Base-by-base conservation (phyloP, 92 coral and sea anemone genomes). In the Chrysogorgia sp. region DNA sequence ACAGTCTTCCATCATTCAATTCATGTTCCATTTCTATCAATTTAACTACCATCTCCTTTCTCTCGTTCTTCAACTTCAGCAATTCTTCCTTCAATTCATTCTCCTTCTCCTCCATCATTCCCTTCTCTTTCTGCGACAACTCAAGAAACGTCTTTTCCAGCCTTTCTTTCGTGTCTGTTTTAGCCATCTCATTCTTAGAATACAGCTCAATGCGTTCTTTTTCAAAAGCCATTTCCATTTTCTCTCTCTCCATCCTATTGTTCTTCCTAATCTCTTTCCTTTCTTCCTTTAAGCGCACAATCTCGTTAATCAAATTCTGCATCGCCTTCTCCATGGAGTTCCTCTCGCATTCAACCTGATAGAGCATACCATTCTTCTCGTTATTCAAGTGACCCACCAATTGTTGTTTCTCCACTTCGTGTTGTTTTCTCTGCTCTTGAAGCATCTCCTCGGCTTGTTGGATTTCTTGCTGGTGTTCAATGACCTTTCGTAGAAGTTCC, bases 381-480 rank as follows among this genome's bases (percentile, higher is more conserved):
- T 10, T 33, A 41, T 56, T 31, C 31, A 72, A 53, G 24, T 55
- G 47, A 28, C 35, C 66, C 21, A 72, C 24, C 65, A 72, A 50
- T 4, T 33, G 9, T 34, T 72, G 63, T 56, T 72, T 72, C 2
- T 72, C 79, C 33, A 43, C 48, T 52, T 72, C 79, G 65, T 72
- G 52, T 32, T 72, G 53, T 5, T 19, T 22, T 26, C 7, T 33
- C 65, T 72, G 65, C 9, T 22, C 52, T 2, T 29, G 79, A 29
- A 72, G 64, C 43, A 72, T 24, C 14, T 72, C 29, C 65, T 56
- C 30, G 74, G 71, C 74, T 80, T 90, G 83, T 55, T 82, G 82
- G n/a, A 89, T 77, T 58, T 84, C 89, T 37, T 80, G 88, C 35
- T 87, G 89, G 24, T 69, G 85, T 49, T 93, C 98, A n/a, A 87